Percentiles rank a stretch among this genome's conserved stretches.
These are phyloP conservation scores for Malacosoma neustria DNA, from an alignment of 2,888 invertebrate species.

Conservation along the genomic window DNA sequence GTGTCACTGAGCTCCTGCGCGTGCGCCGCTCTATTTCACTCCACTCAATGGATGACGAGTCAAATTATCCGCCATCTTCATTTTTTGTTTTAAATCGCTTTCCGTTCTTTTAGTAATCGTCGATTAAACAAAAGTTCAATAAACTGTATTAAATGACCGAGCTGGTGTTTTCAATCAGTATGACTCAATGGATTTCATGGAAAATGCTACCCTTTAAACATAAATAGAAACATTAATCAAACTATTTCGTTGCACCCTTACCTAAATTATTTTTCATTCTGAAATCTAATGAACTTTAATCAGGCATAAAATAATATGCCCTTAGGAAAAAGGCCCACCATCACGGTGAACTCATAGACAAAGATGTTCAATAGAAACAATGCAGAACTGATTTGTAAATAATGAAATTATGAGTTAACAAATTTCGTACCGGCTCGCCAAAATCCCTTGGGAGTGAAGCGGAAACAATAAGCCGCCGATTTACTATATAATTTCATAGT, in stretches of 20 bases:
- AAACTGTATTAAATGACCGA: conserved; percentile 27
- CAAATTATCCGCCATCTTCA: conserved; percentile 48
- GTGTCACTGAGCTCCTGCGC: conserved; percentile 45
- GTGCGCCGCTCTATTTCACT: conserved; percentile 49
- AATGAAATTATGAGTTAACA: conserved; percentile 55
- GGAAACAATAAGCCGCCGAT: conserved; percentile 50
- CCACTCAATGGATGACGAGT: conserved; percentile 46
- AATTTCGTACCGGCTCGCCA: conserved; percentile 34
- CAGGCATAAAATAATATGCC: conserved; percentile 32
- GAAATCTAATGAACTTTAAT: conserved; percentile 54
- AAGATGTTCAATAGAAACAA: conserved; percentile 68
- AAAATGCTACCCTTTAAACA: conserved; percentile 17
- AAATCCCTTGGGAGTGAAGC: conserved; percentile 44
- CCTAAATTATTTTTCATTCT: conserved; percentile 30
- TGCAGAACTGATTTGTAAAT: conserved; percentile 55
- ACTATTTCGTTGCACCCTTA: conserved; percentile 39
- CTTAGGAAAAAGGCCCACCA: conserved; percentile 36
- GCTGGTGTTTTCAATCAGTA: conserved; percentile 27
- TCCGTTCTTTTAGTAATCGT: conserved; percentile 41
- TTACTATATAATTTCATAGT: conserved; percentile 62
- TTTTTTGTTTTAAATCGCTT: conserved; percentile 40
- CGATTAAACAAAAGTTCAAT: conserved; percentile 42
- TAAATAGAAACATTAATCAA: conserved; percentile 34
- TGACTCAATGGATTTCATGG: conserved; percentile 19
- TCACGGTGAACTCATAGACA: conserved; percentile 52